phyloP scores from a whole-genome alignment of 2,113 vertebrate genomes.

The Balaeniceps rex region DNA sequence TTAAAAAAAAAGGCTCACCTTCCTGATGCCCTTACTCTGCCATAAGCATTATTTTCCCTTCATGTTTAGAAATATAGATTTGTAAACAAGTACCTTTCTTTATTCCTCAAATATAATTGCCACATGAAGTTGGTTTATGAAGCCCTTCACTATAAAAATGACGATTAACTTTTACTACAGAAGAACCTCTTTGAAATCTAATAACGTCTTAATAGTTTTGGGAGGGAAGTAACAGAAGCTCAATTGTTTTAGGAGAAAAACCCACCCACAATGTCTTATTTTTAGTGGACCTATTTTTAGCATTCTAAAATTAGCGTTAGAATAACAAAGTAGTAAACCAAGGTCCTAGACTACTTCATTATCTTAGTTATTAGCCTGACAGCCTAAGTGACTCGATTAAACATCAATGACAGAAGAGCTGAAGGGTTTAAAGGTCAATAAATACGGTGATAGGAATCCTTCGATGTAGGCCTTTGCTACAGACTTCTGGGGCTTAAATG shows the following conservation, averaged over 20 bases:
- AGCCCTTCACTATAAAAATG: not conserved
- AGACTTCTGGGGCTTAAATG: conserved; percentile 82
- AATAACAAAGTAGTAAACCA: conserved; percentile 82
- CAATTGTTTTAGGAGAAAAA: conserved; percentile 57
- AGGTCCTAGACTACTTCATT: conserved; percentile 88
- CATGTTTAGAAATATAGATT: not conserved
- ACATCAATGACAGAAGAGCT: conserved; percentile 84
- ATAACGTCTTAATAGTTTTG: conserved; percentile 30
- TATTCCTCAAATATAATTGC: not conserved
- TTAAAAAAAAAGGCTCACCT: not conserved
- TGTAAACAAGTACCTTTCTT: not conserved
- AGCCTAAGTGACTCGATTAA: conserved; percentile 86
- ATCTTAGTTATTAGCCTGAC: conserved; percentile 81
- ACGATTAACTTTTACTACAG: conserved; percentile 9
- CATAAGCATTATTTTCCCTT: not conserved
- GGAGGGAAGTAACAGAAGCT: conserved; percentile 38
- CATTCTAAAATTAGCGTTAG: conserved; percentile 85
- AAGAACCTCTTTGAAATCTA: conserved; percentile 35
- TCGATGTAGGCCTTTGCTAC: conserved; percentile 66
- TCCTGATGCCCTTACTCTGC: not conserved
- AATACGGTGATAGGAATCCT: conserved; percentile 87
- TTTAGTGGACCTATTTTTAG: conserved; percentile 90
- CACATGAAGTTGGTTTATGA: not conserved
- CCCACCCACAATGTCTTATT: conserved; percentile 72
- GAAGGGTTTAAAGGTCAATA: conserved; percentile 89